Conservation (phyloP, 2,113 vertebrate genomes). For the Erythrocercus mccallii region DNA sequence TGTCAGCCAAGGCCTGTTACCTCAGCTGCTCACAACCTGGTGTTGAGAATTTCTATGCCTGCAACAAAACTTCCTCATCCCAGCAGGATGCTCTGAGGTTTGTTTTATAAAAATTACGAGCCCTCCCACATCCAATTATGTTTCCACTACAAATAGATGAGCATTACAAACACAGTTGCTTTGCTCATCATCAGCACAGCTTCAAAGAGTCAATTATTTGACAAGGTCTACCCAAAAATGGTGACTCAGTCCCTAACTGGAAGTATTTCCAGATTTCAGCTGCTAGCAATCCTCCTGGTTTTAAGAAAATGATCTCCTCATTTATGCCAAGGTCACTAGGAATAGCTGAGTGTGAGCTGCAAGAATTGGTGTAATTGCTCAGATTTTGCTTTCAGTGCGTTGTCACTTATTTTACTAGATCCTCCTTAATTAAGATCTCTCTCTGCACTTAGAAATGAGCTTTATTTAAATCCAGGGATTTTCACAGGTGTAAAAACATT, state of each 20-base stretch:
- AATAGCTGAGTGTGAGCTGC: not conserved
- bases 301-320: not conserved
- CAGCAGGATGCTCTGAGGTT: not conserved
- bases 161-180: not conserved
- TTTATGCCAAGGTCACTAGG: not conserved
- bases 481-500: not conserved
- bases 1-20: not conserved
- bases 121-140: accelerated
- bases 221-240: not conserved
- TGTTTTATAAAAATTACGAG: not conserved
- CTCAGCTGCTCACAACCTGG: accelerated
- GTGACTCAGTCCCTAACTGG: accelerated
- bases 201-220: not conserved
- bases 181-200: not conserved
- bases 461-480: not conserved
- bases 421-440: not conserved
- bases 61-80: not conserved
- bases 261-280: not conserved
- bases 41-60: not conserved
- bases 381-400: not conserved
- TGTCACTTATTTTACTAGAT: not conserved
- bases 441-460: not conserved
- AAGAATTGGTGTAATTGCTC: not conserved
- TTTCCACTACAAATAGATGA: not conserved
- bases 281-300: not conserved